Base-by-base conservation (phyloP, 1,140 invertebrate species). In the Apocrypta bakeri region DNA sequence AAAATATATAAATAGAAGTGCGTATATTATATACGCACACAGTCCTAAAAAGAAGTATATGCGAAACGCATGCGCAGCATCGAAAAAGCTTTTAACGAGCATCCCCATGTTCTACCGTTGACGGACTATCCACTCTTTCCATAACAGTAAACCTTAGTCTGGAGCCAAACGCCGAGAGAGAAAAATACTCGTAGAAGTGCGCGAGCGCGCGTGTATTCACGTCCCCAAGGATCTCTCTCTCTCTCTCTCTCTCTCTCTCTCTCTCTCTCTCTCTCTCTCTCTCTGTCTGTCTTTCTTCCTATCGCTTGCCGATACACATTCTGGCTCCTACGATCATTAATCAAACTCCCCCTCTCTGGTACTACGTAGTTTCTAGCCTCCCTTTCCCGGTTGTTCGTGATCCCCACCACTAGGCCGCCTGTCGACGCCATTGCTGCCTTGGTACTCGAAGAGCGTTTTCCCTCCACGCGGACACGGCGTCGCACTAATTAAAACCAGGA, bases 401-500 rank as follows among this genome's bases (percentile, higher is more conserved):
- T 72, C 68, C 42, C 77, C 24, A 37, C 61, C 63, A 21, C n/a
- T 66, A 37, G 33, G 63, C n/a, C n/a, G n/a, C n/a, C n/a, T n/a
- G n/a, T n/a, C n/a, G 73, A 48, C 74, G 66, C 81, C 81, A 72
- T 78, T 37, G 40, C 81, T 69, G n/a, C 29, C 31, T 56, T 17
- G 3, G 48, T 17, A 56, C 48, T 56, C 48, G 48, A 56, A 56
- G 48, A 14, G 9, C 61, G 3, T 2, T 66, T 71, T 79, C 48
- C 88, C 90, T 88, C 85, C 86, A 64, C 88, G 87, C 89, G 81
- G 24, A 86, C 86, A 25, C 48, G 29, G n/a, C 89, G 85, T 84
- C 86, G 89, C 90, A 89, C 89, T 91, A 91, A 91, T 92, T 92
- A 92, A 91, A 92, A 91, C 87, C 88, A 90, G 91, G 90, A 92